Percentiles rank a stretch among this genome's conserved stretches.
Evolutionary conservation across 2,888 invertebrate species (phyloP).

Genomic region (Thysanoteuthis rhombus): DNA sequence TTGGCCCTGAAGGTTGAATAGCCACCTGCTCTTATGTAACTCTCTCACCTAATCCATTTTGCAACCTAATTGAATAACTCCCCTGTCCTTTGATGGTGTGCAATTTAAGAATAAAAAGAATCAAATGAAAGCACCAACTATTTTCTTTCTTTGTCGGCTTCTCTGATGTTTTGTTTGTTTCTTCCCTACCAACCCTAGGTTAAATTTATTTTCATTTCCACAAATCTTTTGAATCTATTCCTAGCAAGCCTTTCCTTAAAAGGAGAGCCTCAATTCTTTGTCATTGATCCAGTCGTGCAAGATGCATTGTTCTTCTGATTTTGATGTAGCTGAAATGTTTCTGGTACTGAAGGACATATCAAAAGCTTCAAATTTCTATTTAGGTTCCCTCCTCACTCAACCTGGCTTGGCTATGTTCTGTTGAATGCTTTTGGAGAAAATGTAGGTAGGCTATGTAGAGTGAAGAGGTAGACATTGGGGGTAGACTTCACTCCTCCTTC

Average conservation of each 20-base stretch:
- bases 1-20: not conserved
- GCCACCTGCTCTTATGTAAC: not conserved
- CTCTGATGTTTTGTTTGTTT: not conserved
- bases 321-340: not conserved
- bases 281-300: not conserved
- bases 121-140: not conserved
- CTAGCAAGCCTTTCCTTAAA: too few species aligned
- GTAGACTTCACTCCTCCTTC: too few species aligned
- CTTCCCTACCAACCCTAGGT: not conserved
- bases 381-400: not conserved
- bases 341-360: not conserved
- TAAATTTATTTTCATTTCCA: not conserved
- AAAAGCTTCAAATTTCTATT: not conserved
- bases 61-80: not conserved
- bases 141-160: not conserved
- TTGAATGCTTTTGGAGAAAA: too few species aligned
- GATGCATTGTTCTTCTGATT: not conserved
- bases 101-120: not conserved
- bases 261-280: too few species aligned
- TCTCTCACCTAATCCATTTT: not conserved
- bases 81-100: not conserved
- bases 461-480: too few species aligned
- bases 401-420: too few species aligned
- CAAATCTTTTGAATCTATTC: not conserved
- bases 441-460: too few species aligned